Conservation (phyloP, 2,797 vertebrate genomes). For the Echiichthys vipera region DNA sequence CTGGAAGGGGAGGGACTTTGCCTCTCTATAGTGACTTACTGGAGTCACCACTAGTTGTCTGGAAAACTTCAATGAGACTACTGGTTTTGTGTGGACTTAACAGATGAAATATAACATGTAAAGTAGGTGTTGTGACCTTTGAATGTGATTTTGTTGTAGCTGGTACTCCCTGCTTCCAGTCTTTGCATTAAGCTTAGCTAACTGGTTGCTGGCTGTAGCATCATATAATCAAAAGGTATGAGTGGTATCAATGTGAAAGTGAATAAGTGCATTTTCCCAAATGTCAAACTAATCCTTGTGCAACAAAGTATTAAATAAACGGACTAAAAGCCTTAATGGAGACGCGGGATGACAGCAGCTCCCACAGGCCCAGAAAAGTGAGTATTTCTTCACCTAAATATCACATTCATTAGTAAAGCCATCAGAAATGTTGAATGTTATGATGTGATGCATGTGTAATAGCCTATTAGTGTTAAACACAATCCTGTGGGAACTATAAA, state of each 20-base stretch:
- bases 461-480: conserved; percentile 29
- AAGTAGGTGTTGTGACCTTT: not conserved
- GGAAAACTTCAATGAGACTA: not conserved
- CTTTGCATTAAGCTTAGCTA: not conserved
- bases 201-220: not conserved
- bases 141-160: not conserved
- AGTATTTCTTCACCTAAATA: conserved; percentile 21
- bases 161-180: not conserved
- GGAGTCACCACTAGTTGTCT: not conserved
- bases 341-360: not conserved
- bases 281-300: not conserved
- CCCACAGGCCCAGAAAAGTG: not conserved
- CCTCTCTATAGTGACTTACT: conserved; percentile 3
- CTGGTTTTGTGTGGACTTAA: not conserved
- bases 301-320: not conserved
- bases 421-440: conserved; percentile 6
- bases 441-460: conserved; percentile 27
- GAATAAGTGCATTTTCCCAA: not conserved
- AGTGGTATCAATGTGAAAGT: not conserved
- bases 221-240: not conserved
- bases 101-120: not conserved
- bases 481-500: conserved; percentile 30
- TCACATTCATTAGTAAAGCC: conserved; percentile 34
- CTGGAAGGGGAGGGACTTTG: no score
- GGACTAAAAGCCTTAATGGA: conserved; percentile 5